A percentile compares a stretch with the other conserved stretches of the same genome.
Evolutionary conservation across 2,888 invertebrate species (phyloP).

Genomic region (Plebejus argus): DNA sequence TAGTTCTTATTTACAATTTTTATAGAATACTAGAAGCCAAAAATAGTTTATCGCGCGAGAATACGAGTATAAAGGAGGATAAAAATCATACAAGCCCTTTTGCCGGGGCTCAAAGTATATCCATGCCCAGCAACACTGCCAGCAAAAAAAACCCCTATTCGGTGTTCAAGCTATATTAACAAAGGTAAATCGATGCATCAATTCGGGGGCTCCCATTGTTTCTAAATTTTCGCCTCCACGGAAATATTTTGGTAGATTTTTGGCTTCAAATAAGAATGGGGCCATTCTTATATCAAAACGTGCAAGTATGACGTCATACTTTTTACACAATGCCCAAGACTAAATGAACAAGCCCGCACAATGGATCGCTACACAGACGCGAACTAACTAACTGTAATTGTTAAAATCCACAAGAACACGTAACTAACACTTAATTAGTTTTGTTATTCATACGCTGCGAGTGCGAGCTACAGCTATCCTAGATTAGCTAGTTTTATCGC

Average conservation of each 20-base stretch:
- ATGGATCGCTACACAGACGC: slow-evolving; percentile 66
- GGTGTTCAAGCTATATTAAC: not conserved
- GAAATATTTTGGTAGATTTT: not conserved
- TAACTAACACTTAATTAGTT: slow-evolving; percentile 41
- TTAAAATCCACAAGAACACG: slow-evolving; percentile 62
- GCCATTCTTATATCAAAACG: not conserved
- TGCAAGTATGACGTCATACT: not conserved
- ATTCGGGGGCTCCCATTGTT: not conserved
- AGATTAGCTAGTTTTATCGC: slow-evolving; percentile 22
- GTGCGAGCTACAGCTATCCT: slow-evolving; percentile 5
- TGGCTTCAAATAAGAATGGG: not conserved
- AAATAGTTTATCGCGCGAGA: too few species aligned
- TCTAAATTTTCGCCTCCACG: not conserved
- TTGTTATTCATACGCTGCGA: slow-evolving; percentile 36
- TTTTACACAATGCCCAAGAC: not conserved
- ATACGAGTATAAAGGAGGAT: too few species aligned
- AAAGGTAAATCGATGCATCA: not conserved
- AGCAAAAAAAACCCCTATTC: too few species aligned
- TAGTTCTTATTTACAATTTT: too few species aligned
- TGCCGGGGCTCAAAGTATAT: too few species aligned
- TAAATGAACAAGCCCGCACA: slow-evolving; percentile 51
- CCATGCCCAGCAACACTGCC: too few species aligned
- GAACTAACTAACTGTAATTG: slow-evolving; percentile 68
- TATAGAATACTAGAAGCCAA: too few species aligned
- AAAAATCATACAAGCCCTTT: too few species aligned